phyloP scores from a whole-genome alignment of 1,140 invertebrate genomes.

The Diabrotica undecimpunctata region DNA sequence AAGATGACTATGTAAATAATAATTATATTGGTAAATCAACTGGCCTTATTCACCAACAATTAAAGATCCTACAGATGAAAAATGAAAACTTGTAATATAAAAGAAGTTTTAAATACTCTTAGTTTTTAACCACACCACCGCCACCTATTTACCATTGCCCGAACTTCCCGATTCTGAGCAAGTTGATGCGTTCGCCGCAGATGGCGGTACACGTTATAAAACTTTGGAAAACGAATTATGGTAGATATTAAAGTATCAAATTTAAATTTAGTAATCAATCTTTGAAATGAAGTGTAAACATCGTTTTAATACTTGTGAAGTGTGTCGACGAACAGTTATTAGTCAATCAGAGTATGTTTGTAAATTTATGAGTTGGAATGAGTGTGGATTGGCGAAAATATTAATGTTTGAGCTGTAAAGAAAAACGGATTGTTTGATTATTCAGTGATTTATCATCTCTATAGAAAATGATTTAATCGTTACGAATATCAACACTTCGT shows the following conservation, averaged over 20 bases:
- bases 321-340: neutral
- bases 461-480: neutral
- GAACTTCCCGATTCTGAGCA: too few species aligned
- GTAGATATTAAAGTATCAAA: neutral
- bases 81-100: too few species aligned
- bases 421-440: neutral
- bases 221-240: neutral
- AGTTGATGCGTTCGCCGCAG: neutral
- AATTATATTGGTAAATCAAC: too few species aligned
- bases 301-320: neutral
- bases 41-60: too few species aligned
- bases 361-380: neutral
- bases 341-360: constrained; percentile 1
- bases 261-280: neutral
- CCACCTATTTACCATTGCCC: too few species aligned
- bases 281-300: constrained; percentile 2
- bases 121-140: too few species aligned
- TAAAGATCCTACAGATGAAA: too few species aligned
- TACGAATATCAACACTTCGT: neutral
- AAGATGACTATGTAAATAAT: too few species aligned
- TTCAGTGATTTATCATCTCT: neutral
- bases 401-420: neutral
- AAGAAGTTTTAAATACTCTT: too few species aligned
- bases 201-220: neutral
- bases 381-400: neutral